phyloP scores from a whole-genome alignment of 1,140 invertebrate genomes.

The Polypedilum vanderplanki region DNA sequence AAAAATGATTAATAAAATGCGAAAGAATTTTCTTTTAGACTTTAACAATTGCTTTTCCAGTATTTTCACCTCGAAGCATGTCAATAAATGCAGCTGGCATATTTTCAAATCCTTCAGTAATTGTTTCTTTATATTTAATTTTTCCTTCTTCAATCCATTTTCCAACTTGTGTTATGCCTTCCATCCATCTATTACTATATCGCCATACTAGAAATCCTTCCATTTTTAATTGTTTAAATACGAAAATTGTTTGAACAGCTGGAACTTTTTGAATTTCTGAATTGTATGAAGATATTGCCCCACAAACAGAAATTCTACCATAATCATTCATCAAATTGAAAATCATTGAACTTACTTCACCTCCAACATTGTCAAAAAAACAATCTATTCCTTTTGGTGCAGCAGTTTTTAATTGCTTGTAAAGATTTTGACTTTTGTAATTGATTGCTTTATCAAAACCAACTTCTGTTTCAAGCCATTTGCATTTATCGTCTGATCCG shows the following conservation, averaged over 20 bases:
- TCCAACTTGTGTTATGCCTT: constrained; percentile 53
- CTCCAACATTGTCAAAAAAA: constrained; percentile 62
- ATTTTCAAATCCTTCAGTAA: constrained; percentile 61
- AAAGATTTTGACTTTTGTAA: constrained; percentile 52
- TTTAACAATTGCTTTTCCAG: constrained; percentile 57
- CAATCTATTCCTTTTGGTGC: constrained; percentile 61
- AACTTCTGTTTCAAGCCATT: constrained; percentile 53
- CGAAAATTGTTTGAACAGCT: constrained; percentile 46
- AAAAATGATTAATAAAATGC: neutral
- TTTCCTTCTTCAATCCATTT: constrained; percentile 58
- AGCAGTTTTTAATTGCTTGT: constrained; percentile 48
- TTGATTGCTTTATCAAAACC: constrained; percentile 57
- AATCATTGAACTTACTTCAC: constrained; percentile 52
- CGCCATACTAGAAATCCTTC: constrained; percentile 57
- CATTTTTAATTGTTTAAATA: constrained; percentile 51
- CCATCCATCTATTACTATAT: constrained; percentile 51
- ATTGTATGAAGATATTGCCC: constrained; percentile 51
- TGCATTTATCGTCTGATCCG: constrained; percentile 54
- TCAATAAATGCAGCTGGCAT: constrained; percentile 58
- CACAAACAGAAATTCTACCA: constrained; percentile 54
- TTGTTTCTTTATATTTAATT: constrained; percentile 56
- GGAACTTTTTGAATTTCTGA: constrained; percentile 40
- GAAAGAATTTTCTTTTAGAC: constrained; percentile 38
- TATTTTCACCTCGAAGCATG: constrained; percentile 53
- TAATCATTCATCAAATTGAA: constrained; percentile 52